Base-by-base conservation (phyloP, 2,888 invertebrate species). In the Chloroclysta siterata region DNA sequence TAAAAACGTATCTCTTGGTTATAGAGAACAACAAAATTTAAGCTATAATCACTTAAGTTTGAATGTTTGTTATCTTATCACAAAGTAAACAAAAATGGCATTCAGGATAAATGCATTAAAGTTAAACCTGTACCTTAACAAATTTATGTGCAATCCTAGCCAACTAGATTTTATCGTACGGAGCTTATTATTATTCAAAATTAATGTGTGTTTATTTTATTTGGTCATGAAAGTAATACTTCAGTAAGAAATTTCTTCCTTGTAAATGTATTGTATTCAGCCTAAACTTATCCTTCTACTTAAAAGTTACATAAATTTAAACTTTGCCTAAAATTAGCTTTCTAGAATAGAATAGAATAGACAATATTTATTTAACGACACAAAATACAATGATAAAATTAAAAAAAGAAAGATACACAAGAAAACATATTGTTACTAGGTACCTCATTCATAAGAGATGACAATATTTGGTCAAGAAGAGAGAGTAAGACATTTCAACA, bases 161-260 rank as follows among this genome's bases (percentile, higher is more conserved):
- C 62, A 62, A 47, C 62, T 62, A 53, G 62, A 57, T 56, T 44
- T 47, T 17, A 15, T 8, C 5, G 50, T n/a, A 28, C n/a, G 13
- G 14, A 48, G 15, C 6, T 6, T 29, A 28, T 44, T 41, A 47
- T 11, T 46, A 48, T 15, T 39, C n/a, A 5, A 44, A 59, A 56
- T 54, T 44, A n/a, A n/a, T n/a, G n/a, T 5, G 22, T 55, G 33
- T n/a, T 6, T 55, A 14, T 48, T 14, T 36, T 36, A 10, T 44
- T 17, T 46, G 13, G 13, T n/a, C n/a, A 62, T 62, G 62, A 56
- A 17, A 56, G 15, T 62, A 33, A 56, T 62, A 14, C 10, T 41
- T 5, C 41, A 39, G 62, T 62, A 53, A 62, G 62, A 29, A 8
- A 55, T 46, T 52, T 33, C 14, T 46, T 52, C 17, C 14, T 28